These are phyloP conservation scores for Lamproptera curius DNA, from an alignment of 2,888 invertebrate genomes.

Conservation along the genomic window DNA sequence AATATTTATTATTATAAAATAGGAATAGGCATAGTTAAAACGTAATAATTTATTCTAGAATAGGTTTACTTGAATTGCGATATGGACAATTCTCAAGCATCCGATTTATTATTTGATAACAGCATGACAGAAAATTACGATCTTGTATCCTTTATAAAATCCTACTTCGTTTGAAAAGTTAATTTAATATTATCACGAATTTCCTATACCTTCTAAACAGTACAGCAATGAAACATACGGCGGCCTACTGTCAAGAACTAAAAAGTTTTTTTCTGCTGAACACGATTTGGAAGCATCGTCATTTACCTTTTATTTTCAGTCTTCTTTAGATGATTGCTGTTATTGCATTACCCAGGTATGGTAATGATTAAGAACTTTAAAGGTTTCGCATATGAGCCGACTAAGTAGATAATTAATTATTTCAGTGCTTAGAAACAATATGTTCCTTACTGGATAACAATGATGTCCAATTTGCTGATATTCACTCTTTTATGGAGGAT, in stretches of 20 bases:
- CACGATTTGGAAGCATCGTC: slow-evolving; percentile 31
- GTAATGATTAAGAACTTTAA: not conserved
- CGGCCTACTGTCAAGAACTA: slow-evolving; percentile 41
- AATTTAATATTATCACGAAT: not conserved
- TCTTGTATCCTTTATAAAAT: slow-evolving; percentile 44
- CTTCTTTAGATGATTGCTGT: slow-evolving; percentile 44
- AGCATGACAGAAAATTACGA: slow-evolving; percentile 30
- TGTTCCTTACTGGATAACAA: slow-evolving; percentile 33
- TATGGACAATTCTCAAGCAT: slow-evolving; percentile 56
- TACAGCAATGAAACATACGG: slow-evolving; percentile 40
- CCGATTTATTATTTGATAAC: slow-evolving; percentile 44
- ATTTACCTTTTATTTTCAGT: slow-evolving; percentile 37
- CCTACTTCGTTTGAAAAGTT: no score
- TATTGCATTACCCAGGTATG: slow-evolving; percentile 50
- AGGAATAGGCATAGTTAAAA: no score
- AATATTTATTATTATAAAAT: no score
- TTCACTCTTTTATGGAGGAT: slow-evolving; percentile 45
- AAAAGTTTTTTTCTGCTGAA: slow-evolving; percentile 32
- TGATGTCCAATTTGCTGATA: slow-evolving; percentile 29
- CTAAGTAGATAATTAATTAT: slow-evolving; percentile 26
- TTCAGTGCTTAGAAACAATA: slow-evolving; percentile 49
- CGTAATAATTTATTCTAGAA: no score
- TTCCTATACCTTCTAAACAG: slow-evolving; percentile 26
- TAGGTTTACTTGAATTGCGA: no score
- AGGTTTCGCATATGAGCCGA: no score